These are phyloP conservation scores for Proisotoma minuta DNA, from an alignment of 2,888 invertebrate species.

Conservation along the genomic window DNA sequence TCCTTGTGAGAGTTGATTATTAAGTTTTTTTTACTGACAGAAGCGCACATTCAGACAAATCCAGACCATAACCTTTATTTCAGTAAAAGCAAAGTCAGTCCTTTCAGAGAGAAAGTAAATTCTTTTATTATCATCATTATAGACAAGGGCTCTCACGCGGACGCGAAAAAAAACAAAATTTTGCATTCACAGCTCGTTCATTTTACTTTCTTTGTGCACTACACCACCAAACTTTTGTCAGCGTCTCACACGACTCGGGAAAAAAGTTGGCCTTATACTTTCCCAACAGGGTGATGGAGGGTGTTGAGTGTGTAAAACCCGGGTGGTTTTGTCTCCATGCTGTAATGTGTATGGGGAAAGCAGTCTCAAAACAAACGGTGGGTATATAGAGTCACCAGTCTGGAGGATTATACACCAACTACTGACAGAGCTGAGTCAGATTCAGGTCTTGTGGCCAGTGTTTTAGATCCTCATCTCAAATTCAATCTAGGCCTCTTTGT, in stretches of 20 bases:
- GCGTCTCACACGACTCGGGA: neutral
- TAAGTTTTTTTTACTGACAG: too few relatives aligned
- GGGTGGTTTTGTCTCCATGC: neutral
- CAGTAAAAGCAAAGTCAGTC: neutral
- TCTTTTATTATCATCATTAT: constrained; percentile 6
- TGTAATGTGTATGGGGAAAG: neutral
- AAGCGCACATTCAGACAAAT: neutral
- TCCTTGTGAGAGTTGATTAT: too few relatives aligned
- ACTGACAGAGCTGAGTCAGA: neutral
- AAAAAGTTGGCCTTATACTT: neutral
- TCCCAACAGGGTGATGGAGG: neutral
- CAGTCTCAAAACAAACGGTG: too few relatives aligned
- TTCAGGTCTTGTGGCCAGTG: neutral
- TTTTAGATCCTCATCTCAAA: constrained; percentile 8
- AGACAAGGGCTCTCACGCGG: neutral
- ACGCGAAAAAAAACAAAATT: constrained; percentile 3
- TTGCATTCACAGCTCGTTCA: neutral
- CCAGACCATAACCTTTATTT: neutral
- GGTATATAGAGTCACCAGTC: too few relatives aligned
- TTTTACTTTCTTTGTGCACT: neutral
- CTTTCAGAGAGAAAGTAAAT: constrained; percentile 1
- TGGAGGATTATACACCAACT: neutral
- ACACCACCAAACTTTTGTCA: neutral
- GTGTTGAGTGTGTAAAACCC: neutral
- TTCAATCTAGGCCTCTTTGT: constrained; percentile 7